A percentile compares a stretch with the other conserved stretches of the same genome.
Evolutionary conservation across 2,888 invertebrate species (phyloP).

Genomic region (Bhutanitis thaidina): DNA sequence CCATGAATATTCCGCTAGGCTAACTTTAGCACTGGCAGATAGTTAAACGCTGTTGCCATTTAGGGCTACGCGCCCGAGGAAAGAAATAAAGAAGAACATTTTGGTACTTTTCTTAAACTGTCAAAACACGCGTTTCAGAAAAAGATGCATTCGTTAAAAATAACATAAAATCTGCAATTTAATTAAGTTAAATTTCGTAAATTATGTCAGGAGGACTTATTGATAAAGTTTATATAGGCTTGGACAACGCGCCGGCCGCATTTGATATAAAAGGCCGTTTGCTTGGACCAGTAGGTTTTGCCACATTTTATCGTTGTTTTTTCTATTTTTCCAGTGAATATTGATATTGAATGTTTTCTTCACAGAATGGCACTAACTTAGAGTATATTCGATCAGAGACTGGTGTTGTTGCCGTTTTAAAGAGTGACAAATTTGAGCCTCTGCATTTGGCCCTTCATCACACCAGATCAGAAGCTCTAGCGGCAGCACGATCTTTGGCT

Average conservation of each 20-base stretch:
- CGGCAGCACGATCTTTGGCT: constrained; percentile 85
- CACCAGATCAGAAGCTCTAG: constrained; percentile 83
- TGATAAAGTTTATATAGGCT: constrained; percentile 88
- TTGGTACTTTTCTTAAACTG: background rate
- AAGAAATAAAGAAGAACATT: too few relatives aligned
- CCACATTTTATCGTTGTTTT: constrained; percentile 15
- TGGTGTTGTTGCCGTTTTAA: constrained; percentile 86
- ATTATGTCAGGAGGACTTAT: constrained; percentile 71
- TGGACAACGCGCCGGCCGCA: constrained; percentile 87
- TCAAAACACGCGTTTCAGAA: background rate
- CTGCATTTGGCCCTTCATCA: constrained; percentile 89
- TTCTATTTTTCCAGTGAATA: too few relatives aligned
- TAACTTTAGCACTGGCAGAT: too few relatives aligned
- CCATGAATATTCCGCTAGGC: too few relatives aligned
- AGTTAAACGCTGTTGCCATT: too few relatives aligned
- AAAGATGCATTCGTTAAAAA: constrained; percentile 54
- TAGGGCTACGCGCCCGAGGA: too few relatives aligned
- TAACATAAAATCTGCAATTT: constrained; percentile 35
- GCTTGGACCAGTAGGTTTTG: constrained; percentile 78
- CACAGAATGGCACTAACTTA: constrained; percentile 83
- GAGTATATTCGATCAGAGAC: constrained; percentile 89
- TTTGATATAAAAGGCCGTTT: constrained; percentile 88
- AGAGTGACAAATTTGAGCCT: constrained; percentile 85
- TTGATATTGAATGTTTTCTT: background rate
- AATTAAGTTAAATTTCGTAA: constrained; percentile 27